Evolutionary conservation across 2,113 vertebrate species (phyloP), one percentile per base, ranked within the genome.

Genomic region (Pangasianodon gigas): DNA sequence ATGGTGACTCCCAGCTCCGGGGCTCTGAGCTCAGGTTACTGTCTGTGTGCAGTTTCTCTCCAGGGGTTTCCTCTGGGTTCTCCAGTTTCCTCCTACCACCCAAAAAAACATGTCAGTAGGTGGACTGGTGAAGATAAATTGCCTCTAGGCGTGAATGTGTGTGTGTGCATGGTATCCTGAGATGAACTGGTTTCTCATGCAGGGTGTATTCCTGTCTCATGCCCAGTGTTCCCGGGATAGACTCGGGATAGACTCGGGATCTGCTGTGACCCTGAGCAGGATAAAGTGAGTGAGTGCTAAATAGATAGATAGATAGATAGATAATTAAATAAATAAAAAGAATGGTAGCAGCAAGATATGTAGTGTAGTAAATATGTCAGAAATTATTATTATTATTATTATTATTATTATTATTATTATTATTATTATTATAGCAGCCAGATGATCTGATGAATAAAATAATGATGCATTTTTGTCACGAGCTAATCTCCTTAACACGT

Each of bases 401-500:
- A 37, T 75, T 46, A 46, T 48, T 46, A 48, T 80, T 0, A 80
- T 51, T 48, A 79, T 79, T 14, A 48, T 79, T 29, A 79, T 48
- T 6, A 79, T 21, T 44, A 41, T 75, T 44, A 44, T 75, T 74
- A 7, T 74, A 41, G 4, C 21, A 79, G 21, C 8, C 44, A 52
- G 0, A 52, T 80, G 24, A 80, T 48, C 10, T 80, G 75, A 81
- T n/a, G 48, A 52, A 54, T 81, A 18, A 81, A 18, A n/a, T 19
- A n/a, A 54, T 51, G 21, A 26, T 26, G 37, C 71, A 41, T n/a
- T 18, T 88, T 92, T 89, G 82, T 92, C 90, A 91, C 93, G 79
- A 90, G 89, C 62, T 93, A 95, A 94, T 94, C 94, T 92, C 91
- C 75, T 85, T 75, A n/a, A 93, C 91, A 92, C 89, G 90, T 91